phyloP scores from a whole-genome alignment of 2,888 invertebrate species.

The Nymphalis urticae region DNA sequence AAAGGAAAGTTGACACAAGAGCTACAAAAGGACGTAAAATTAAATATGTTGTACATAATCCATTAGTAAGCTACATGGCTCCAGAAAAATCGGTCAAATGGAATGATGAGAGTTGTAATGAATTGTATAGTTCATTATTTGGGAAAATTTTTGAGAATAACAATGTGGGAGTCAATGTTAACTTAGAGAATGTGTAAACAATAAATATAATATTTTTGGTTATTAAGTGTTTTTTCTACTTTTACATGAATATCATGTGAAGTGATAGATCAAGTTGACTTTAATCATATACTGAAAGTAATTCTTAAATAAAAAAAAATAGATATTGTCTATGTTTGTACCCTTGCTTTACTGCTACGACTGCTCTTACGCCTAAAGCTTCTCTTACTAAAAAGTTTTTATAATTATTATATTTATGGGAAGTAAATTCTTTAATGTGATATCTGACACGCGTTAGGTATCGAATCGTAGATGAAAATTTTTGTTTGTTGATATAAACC shows the following conservation, averaged over 20 bases:
- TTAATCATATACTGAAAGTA: no score
- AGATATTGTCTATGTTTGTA: no score
- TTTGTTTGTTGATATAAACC: no score
- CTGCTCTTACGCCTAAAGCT: no score
- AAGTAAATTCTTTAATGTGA: no score
- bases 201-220: constrained; percentile 14
- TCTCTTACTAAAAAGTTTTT: no score
- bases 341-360: no score
- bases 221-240: neutral
- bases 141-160: constrained; percentile 82
- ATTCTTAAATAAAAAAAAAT: no score
- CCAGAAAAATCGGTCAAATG: constrained; percentile 85
- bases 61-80: constrained; percentile 95
- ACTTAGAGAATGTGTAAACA: constrained; percentile 54
- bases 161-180: constrained; percentile 64
- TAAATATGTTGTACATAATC: constrained; percentile 91
- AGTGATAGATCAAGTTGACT: no score
- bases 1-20: constrained; percentile 94
- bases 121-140: constrained; percentile 91
- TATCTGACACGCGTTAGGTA: no score
- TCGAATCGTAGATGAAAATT: no score
- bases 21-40: constrained; percentile 97
- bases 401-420: no score
- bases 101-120: constrained; percentile 90
- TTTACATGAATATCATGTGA: neutral